These are phyloP conservation scores for Cliona cf. orientalis DNA, from an alignment of 37 sponge, comb jelly and placozoan genomes.

Conservation along the genomic window DNA sequence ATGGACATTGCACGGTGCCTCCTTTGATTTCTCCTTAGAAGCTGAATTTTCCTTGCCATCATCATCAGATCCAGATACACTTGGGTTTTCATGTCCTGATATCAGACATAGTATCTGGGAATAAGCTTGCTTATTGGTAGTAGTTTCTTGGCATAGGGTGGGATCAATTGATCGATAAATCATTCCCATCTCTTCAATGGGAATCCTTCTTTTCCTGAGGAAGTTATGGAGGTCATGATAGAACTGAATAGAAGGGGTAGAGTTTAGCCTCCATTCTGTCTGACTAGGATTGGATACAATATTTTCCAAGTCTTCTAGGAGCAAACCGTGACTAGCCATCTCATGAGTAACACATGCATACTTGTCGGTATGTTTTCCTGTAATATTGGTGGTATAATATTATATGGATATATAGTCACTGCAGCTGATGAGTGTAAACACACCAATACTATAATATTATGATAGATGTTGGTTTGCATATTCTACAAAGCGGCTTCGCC, in stretches of 20 bases:
- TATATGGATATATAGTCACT: neutral
- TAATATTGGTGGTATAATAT: neutral
- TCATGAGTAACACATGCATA: neutral
- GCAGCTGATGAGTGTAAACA: neutral
- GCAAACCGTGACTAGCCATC: neutral
- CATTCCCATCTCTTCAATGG: neutral
- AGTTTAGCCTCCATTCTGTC: neutral
- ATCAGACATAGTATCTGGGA: neutral
- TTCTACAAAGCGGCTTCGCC: neutral
- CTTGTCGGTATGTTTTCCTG: neutral
- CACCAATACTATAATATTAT: neutral
- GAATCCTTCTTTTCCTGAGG: neutral
- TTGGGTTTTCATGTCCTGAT: neutral
- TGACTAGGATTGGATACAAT: neutral
- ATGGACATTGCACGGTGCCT: neutral
- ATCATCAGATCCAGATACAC: neutral
- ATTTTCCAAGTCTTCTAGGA: neutral
- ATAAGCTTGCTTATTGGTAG: neutral
- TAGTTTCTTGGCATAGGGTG: neutral
- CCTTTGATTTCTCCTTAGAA: neutral
- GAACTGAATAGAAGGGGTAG: neutral
- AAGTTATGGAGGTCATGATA: neutral
- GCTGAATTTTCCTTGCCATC: neutral
- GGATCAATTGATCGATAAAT: neutral
- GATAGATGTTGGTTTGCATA: neutral